A percentile compares a stretch with the other conserved stretches of the same genome.
These are phyloP conservation scores for Atethmia centrago DNA, from an alignment of 2,888 invertebrate species.

Conservation along the genomic window DNA sequence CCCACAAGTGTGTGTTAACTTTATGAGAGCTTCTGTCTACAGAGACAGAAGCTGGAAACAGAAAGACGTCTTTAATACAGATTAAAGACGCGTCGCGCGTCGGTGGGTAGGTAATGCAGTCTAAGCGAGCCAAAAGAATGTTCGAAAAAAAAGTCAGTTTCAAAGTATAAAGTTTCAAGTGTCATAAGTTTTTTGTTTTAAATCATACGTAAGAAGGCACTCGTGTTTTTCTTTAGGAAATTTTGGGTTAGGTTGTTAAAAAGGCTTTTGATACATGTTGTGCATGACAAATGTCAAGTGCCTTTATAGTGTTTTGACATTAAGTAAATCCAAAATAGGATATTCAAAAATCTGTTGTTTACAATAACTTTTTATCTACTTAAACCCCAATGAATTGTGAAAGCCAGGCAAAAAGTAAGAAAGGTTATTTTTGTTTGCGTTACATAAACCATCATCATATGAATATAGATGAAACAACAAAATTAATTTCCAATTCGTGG, in stretches of 20 bases:
- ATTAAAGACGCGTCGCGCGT: too few species aligned
- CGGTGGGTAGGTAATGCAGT: too few species aligned
- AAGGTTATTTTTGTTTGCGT: neutral
- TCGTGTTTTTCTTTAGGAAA: neutral
- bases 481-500: neutral
- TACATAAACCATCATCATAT: neutral
- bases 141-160: too few species aligned
- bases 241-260: neutral
- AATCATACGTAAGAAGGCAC: too few species aligned
- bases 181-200: too few species aligned
- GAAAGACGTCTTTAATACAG: too few species aligned
- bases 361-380: neutral
- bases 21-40: too few species aligned
- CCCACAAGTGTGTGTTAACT: too few species aligned
- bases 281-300: neutral
- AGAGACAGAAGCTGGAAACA: too few species aligned
- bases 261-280: neutral
- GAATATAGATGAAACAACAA: neutral
- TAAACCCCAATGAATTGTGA: neutral
- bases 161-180: too few species aligned
- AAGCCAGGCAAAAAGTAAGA: neutral
- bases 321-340: neutral
- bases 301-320: neutral
- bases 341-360: neutral
- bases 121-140: too few species aligned